These are phyloP conservation scores for Aix galericulata DNA, from an alignment of 2,113 vertebrate species.

Conservation along the genomic window DNA sequence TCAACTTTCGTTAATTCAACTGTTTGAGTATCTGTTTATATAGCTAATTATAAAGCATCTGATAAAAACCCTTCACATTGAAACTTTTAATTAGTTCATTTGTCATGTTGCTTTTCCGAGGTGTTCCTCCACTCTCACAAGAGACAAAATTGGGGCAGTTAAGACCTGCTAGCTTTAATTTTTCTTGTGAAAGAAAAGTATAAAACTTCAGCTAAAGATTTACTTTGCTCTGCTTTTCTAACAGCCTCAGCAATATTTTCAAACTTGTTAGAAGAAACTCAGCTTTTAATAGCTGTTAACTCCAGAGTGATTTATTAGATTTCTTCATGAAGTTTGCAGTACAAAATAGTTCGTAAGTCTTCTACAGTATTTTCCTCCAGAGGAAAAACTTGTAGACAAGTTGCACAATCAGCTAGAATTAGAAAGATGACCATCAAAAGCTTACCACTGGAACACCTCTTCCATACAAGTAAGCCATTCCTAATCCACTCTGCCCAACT, in stretches of 20 bases:
- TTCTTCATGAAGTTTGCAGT: neutral
- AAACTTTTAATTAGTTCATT: too few species aligned
- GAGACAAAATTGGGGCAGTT: neutral
- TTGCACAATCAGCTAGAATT: neutral
- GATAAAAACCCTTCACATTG: neutral
- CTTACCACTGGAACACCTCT: constrained; percentile 96
- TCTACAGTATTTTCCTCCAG: neutral
- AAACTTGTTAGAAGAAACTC: neutral
- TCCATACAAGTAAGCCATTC: constrained; percentile 97
- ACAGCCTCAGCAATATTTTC: neutral
- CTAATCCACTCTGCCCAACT: constrained; percentile 96
- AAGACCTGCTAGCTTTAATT: neutral
- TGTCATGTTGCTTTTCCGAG: neutral
- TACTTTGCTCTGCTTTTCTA: neutral
- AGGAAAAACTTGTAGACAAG: neutral
- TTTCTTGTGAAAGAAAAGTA: neutral
- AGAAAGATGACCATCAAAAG: neutral
- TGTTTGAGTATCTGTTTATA: neutral
- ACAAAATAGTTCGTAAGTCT: neutral
- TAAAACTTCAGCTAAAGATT: neutral
- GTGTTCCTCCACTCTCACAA: neutral
- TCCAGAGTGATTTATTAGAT: neutral
- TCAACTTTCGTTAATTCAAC: neutral
- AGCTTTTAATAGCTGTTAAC: neutral
- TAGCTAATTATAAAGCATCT: neutral